These are phyloP conservation scores for Caenorhabditis wallacei DNA, from an alignment of 2,888 invertebrate species.

Conservation along the genomic window DNA sequence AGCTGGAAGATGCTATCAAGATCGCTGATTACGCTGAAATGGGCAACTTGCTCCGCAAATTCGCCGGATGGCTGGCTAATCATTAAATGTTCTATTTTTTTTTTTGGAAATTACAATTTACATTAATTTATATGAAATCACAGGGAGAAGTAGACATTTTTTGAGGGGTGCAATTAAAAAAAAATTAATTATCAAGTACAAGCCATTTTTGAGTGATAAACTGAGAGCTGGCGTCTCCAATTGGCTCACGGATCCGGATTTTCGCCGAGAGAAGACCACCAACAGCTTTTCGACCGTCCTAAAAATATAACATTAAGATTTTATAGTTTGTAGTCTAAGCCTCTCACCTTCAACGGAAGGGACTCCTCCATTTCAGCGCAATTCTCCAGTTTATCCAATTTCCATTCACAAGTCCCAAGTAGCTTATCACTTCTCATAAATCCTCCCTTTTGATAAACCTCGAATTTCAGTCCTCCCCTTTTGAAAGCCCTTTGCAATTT, in stretches of 20 bases:
- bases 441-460: slow-evolving; percentile 90
- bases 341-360: slow-evolving; percentile 78
- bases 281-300: slow-evolving; percentile 73
- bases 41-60: slow-evolving; percentile 73
- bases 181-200: slow-evolving; percentile 63
- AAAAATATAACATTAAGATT: slow-evolving; percentile 5
- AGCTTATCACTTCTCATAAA: slow-evolving; percentile 93
- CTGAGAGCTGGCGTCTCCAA: slow-evolving; percentile 71
- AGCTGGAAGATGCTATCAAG: slow-evolving; percentile 76
- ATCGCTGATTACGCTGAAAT: slow-evolving; percentile 78
- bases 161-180: neutral
- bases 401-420: slow-evolving; percentile 90
- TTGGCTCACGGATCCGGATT: slow-evolving; percentile 75
- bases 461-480: slow-evolving; percentile 92
- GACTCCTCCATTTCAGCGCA: slow-evolving; percentile 92
- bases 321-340: neutral
- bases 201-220: slow-evolving; percentile 69
- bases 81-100: neutral
- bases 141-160: slow-evolving; percentile 24
- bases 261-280: slow-evolving; percentile 71
- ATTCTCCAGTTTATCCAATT: slow-evolving; percentile 92
- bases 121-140: slow-evolving; percentile 7
- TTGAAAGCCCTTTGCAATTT: slow-evolving; percentile 92
- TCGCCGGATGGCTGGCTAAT: slow-evolving; percentile 14
- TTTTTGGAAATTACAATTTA: neutral